These are phyloP conservation scores for Lytechinus pictus DNA, from an alignment of 35 echinoderm and acorn worm species.

Conservation along the genomic window DNA sequence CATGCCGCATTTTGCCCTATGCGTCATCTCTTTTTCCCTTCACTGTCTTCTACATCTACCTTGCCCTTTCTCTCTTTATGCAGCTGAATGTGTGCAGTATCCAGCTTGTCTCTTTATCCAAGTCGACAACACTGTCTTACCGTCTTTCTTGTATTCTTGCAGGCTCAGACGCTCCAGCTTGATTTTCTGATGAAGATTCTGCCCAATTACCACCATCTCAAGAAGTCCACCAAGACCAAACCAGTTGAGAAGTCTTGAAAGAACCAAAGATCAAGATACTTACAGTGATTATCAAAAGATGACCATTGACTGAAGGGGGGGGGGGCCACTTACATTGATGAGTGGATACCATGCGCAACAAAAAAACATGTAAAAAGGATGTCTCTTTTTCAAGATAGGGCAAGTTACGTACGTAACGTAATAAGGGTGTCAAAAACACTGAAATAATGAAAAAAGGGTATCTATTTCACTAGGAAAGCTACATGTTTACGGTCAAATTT, in stretches of 20 bases:
- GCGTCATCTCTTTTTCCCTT: background rate
- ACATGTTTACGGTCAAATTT: too few relatives aligned
- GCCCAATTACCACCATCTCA: constrained; percentile 92
- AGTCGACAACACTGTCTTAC: background rate
- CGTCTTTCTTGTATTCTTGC: background rate
- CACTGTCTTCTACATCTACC: background rate
- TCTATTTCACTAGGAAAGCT: too few relatives aligned
- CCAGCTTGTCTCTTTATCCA: background rate
- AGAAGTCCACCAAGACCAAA: constrained; percentile 84
- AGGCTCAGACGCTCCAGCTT: constrained; percentile 88
- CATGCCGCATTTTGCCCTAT: background rate
- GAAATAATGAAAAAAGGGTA: too few relatives aligned
- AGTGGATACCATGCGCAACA: too few relatives aligned
- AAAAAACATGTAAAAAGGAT: too few relatives aligned
- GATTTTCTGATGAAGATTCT: constrained; percentile 94
- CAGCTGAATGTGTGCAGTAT: background rate
- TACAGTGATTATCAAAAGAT: background rate
- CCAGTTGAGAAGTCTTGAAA: constrained; percentile 44
- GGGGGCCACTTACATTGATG: too few relatives aligned
- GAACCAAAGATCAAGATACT: background rate
- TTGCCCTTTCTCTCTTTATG: background rate
- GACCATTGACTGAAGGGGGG: background rate
- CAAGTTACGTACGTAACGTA: too few relatives aligned
- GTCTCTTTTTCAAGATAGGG: too few relatives aligned
- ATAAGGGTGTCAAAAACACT: too few relatives aligned